These are phyloP conservation scores for Rhodinocichla rosea DNA, from an alignment of 2,113 vertebrate species.

Conservation along the genomic window DNA sequence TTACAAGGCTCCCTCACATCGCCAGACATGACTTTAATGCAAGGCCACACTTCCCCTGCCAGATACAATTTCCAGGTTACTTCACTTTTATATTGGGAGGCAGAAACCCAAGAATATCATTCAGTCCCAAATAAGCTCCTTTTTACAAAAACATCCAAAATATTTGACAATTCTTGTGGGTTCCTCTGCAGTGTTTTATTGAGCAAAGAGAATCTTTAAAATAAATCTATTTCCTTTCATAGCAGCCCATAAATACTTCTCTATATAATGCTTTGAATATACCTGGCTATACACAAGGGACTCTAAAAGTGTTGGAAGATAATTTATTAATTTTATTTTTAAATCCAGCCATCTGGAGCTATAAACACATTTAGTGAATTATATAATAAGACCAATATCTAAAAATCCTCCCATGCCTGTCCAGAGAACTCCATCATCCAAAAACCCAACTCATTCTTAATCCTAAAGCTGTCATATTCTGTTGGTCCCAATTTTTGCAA, in stretches of 20 bases:
- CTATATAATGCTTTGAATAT: not conserved
- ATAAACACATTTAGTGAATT: not conserved
- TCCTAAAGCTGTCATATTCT: not conserved
- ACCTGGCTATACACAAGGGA: not conserved
- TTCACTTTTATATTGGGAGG: not conserved
- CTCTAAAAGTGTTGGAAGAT: not conserved
- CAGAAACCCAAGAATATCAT: not conserved
- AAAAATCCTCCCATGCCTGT: constrained; percentile 5
- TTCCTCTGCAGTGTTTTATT: not conserved
- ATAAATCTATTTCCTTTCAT: not conserved
- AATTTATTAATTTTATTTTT: constrained; percentile 55
- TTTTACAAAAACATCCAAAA: not conserved
- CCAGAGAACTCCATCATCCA: not conserved
- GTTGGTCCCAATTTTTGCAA: not conserved
- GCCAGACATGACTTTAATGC: not conserved
- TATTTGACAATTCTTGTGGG: not conserved
- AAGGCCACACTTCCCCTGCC: not conserved
- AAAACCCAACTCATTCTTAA: not conserved
- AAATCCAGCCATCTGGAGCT: constrained; percentile 42
- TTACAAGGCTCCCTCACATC: not conserved
- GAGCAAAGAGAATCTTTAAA: not conserved
- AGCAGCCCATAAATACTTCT: not conserved
- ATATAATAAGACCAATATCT: not conserved
- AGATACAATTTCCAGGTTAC: not conserved
- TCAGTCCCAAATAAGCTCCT: not conserved